Percentiles rank a stretch among this genome's conserved stretches.
Conservation (phyloP, 2,888 invertebrate genomes). For the Steinernema hermaphroditum region DNA sequence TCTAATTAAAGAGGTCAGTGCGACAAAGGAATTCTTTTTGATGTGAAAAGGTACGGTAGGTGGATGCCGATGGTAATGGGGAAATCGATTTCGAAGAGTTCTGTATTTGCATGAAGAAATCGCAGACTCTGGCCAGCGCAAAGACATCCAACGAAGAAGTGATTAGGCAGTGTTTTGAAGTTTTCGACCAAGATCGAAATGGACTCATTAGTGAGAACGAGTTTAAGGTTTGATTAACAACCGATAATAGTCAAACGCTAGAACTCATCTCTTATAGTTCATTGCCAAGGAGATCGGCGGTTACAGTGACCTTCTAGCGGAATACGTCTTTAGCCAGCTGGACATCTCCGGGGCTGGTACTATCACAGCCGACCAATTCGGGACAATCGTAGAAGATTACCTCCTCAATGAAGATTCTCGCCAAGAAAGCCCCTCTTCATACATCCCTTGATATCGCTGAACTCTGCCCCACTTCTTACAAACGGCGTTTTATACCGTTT, state of each 20-base stretch:
- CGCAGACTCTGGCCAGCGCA: constrained; percentile 57
- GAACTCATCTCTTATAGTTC: constrained; percentile 61
- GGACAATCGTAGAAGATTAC: constrained; percentile 64
- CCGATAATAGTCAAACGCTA: too few species aligned
- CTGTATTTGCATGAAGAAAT: constrained; percentile 66
- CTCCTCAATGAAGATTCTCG: constrained; percentile 46
- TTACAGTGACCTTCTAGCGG: constrained; percentile 63
- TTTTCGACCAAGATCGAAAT: constrained; percentile 64
- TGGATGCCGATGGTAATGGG: constrained; percentile 66
- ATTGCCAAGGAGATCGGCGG: constrained; percentile 65
- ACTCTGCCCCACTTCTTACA: too few species aligned
- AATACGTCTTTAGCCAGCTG: constrained; percentile 65
- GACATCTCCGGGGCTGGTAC: constrained; percentile 66
- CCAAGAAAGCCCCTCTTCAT: constrained; percentile 7
- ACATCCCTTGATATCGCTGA: too few species aligned
- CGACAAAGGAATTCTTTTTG: background rate
- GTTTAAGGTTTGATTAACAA: constrained; percentile 63
- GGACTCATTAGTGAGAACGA: constrained; percentile 47
- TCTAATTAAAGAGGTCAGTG: constrained; percentile 61
- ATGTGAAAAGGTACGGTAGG: constrained; percentile 41
- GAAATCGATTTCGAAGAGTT: constrained; percentile 67
- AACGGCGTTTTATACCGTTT: too few species aligned
- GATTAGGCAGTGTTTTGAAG: constrained; percentile 63
- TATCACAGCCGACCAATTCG: constrained; percentile 63
- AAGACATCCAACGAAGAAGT: constrained; percentile 63